Evolutionary conservation across 2,113 vertebrate genomes (phyloP).

Genomic region (Gallinago media): DNA sequence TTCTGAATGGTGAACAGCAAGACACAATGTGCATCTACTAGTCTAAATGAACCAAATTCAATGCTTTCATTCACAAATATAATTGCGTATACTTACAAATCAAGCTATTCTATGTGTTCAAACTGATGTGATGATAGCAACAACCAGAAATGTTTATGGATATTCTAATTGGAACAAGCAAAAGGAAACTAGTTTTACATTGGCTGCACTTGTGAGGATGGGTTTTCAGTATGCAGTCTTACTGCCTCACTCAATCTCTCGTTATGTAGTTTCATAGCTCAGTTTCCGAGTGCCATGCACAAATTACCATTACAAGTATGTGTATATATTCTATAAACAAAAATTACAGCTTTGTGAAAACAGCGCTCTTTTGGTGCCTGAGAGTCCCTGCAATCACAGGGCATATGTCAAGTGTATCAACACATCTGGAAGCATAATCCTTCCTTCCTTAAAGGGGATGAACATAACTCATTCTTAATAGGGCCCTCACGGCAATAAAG

Average conservation of each 20-base stretch:
- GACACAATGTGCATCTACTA: not conserved
- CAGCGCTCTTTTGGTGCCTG: not conserved
- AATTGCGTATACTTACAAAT: conserved; percentile 7
- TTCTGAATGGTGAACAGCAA: not conserved
- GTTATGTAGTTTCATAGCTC: not conserved
- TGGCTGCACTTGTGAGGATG: not conserved
- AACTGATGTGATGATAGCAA: not conserved
- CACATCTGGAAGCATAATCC: conserved; percentile 53
- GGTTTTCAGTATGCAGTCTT: not conserved
- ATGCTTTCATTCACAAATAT: conserved; percentile 33
- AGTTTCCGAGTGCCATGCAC: not conserved
- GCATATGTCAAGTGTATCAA: conserved; percentile 50
- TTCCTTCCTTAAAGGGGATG: conserved; percentile 28
- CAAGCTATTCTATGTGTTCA: not conserved
- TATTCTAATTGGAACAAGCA: conserved; percentile 3
- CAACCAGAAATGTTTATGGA: conserved; percentile 19
- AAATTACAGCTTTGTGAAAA: conserved; percentile 23
- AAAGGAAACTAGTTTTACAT: not conserved
- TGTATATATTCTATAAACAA: conserved; percentile 2
- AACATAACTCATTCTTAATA: conserved; percentile 61
- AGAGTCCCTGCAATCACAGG: conserved; percentile 24
- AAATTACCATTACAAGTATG: conserved; percentile 32
- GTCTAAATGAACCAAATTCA: not conserved
- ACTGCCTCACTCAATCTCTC: not conserved
- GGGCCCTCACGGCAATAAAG: conserved; percentile 46